These are phyloP conservation scores for Colletes collaris DNA, from an alignment of 2,888 invertebrate genomes.

Conservation along the genomic window DNA sequence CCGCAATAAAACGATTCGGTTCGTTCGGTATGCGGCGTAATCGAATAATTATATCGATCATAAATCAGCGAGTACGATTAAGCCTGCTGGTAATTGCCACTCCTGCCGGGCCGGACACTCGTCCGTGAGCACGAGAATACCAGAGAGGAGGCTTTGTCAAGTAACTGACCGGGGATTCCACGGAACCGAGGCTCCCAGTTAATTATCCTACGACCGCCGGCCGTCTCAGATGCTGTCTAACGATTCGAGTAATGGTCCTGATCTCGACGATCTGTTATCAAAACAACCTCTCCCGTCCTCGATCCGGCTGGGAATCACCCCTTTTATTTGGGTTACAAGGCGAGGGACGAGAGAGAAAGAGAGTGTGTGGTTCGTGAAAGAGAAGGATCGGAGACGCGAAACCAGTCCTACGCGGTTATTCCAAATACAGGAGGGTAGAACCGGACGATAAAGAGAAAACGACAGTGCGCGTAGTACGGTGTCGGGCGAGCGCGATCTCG, in stretches of 20 bases:
- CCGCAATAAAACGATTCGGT: slow-evolving; percentile 17
- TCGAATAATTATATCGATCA: slow-evolving; percentile 54
- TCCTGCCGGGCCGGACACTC: slow-evolving; percentile 12
- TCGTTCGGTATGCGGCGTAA: slow-evolving; percentile 1
- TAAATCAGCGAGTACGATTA: slow-evolving; percentile 51
- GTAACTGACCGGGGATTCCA: slow-evolving; percentile 25
- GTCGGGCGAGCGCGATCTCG: slow-evolving; percentile 65
- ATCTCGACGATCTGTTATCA: slow-evolving; percentile 37
- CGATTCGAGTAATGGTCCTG: slow-evolving; percentile 37
- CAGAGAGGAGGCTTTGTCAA: slow-evolving; percentile 3
- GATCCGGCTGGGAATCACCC: slow-evolving; percentile 19
- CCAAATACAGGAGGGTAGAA: slow-evolving; percentile 59
- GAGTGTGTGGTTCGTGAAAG: not conserved
- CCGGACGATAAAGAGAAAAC: slow-evolving; percentile 55
- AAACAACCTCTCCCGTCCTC: not conserved
- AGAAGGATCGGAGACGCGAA: slow-evolving; percentile 10
- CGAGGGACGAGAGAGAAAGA: not conserved
- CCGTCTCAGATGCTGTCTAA: slow-evolving; percentile 21
- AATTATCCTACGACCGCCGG: slow-evolving; percentile 49
- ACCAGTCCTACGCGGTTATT: slow-evolving; percentile 53
- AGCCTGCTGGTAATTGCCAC: slow-evolving; percentile 49
- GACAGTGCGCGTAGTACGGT: slow-evolving; percentile 60
- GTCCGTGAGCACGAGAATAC: not conserved
- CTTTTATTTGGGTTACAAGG: slow-evolving; percentile 53
- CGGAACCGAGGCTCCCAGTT: slow-evolving; percentile 29